Base-by-base conservation (phyloP, 2,113 vertebrate genomes). In the Glareola pratincola region DNA sequence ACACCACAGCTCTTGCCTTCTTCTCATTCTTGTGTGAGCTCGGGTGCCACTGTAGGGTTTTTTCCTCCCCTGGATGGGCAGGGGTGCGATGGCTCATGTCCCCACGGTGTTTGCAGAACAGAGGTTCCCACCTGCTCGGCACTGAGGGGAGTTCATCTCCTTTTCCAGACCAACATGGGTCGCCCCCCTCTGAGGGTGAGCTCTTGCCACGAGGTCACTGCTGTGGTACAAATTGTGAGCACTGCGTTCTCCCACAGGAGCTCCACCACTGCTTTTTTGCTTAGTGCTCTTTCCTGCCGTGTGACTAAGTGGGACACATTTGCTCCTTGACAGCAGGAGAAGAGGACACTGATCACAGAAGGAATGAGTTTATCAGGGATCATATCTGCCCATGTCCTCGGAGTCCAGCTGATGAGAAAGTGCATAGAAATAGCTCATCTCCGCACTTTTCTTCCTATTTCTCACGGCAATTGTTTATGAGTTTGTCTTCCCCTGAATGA, bases 181-280 rank as follows among this genome's bases (percentile, higher is more conserved):
- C 19, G 14, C 4, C 12, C 11, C 36, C 18, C 8, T 12, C 19
- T n/a, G n/a, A 4, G 19, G 54, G 22, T 16, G 34, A 88, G 32
- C 32, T 68, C 45, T 47, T 14, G 4, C 37, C 48, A 8, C 1
- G 2, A 29, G 18, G 19, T 12, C 2, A 1, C 9, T 3, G 0
- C 37, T 30, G 43, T 14, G 66, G 21, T 34, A 7, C 1, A 3
- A 34, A 4, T 27, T 60, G 57, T 54, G 45, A 56, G 9, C 3
- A 3, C 39, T 34, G 30, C 17, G 29, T 22, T 88, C 51, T 90
- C 32, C 66, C 29, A 41, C 32, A 30, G 19, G 19, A 90, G 37
- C n/a, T 6, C 54, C 62, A 56, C n/a, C 45, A 13, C 56, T 78
- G 27, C 21, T 20, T 36, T 68, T 78, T 78, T 43, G 30, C 56